Base-by-base conservation (phyloP, 1,140 invertebrate genomes). In the Rhizoglyphus robini region DNA sequence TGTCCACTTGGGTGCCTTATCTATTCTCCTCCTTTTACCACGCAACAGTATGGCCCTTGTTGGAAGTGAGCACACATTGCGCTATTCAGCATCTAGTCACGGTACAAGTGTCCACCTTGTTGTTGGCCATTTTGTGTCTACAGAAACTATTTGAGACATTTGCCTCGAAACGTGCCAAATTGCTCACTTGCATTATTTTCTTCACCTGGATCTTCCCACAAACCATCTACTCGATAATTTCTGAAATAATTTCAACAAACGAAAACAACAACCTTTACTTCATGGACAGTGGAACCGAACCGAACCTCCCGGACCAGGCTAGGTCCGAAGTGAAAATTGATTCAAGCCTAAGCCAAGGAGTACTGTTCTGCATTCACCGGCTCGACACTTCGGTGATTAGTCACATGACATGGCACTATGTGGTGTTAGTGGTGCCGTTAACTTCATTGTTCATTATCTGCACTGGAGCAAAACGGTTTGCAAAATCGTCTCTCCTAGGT, bases 331-430 rank as follows among this genome's bases (percentile, higher is more conserved):
- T 47, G n/a, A 46, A 47, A 15, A 15, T 46, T 46, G 41, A 15
- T 23, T 23, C n/a, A n/a, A n/a, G n/a, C n/a, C n/a, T 13, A 60
- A 64, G 3, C 5, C 46, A 64, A 20, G 70, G 70, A 15, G 68
- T 71, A 46, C 68, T 71, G 65, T 63, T 71, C 15, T 71, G 70
- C 54, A 67, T 71, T 59, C 67, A 69, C 29, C 34, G 58, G 23
- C 47, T 71, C 3, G 67, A 62, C 30, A 59, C 59, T 1, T 60
- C 61, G 2, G 64, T 69, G 4, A 51, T 71, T 2, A 67, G 65
- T 64, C 68, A 68, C 27, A 67, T 70, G 15, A 58, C 65, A 29
- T 69, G 68, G 67, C 70, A 71, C 49, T 71, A 71, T 48, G 48
- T 69, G 23, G 64, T 70, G 1, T n/a, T 71, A 30, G 64, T 69